phyloP scores from a whole-genome alignment of 2,113 vertebrate species.

The Erinaceus europaeus region DNA sequence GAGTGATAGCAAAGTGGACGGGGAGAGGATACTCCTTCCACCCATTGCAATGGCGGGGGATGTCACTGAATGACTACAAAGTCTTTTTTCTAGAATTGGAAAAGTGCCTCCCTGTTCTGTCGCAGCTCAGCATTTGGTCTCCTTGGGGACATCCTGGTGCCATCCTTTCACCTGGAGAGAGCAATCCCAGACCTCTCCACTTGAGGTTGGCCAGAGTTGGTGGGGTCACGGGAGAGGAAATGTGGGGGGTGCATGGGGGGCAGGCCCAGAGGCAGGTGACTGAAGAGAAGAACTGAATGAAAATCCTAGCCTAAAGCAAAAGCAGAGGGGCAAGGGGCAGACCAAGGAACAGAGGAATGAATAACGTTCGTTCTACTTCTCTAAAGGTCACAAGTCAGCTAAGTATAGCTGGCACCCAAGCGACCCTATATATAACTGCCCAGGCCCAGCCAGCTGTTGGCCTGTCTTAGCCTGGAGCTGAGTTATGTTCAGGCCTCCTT shows the following conservation, averaged over 20 bases:
- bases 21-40: background rate
- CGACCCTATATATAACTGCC: slow-evolving; percentile 78
- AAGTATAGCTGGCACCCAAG: slow-evolving; percentile 82
- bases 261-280: too few relatives aligned
- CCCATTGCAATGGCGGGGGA: too few relatives aligned
- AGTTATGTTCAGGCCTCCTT: background rate
- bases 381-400: slow-evolving; percentile 85
- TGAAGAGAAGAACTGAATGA: too few relatives aligned
- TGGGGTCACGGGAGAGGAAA: background rate
- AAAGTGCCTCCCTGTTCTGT: background rate
- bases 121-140: background rate
- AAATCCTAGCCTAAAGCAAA: too few relatives aligned
- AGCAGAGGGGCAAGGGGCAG: background rate
- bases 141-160: background rate
- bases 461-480: slow-evolving; percentile 21
- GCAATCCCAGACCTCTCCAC: background rate
- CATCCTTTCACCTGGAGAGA: background rate
- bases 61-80: too few relatives aligned
- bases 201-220: background rate
- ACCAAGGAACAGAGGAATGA: slow-evolving; percentile 26
- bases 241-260: too few relatives aligned
- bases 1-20: too few relatives aligned
- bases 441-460: slow-evolving; percentile 56
- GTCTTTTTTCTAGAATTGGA: background rate
- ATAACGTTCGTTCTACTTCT: slow-evolving; percentile 52